Base-by-base conservation (phyloP, 2,797 vertebrate genomes). In the Lacerta agilis region DNA sequence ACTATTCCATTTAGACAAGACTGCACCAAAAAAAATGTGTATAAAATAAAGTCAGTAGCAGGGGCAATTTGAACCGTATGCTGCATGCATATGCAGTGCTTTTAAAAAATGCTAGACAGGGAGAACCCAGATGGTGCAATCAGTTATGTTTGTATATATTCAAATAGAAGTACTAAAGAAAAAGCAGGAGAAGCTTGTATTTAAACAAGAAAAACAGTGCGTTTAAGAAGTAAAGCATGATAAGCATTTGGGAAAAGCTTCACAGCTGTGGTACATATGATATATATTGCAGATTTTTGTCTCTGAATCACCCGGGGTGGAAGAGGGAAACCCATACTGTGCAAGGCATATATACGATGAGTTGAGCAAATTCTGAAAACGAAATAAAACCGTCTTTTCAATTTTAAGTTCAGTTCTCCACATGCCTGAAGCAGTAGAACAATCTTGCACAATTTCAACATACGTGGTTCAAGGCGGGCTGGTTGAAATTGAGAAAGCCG, bases 31-130 rank as follows among this genome's bases (percentile, higher is more conserved):
- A 79, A 87, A 64, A 86, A 67, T 86, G 27, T 36, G 17, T 91
- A 94, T 91, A 93, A 96, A 95, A 91, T 83, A 83, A 94, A 95
- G 8, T 64, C 7, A 81, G 90, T 82, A 92, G 88, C 89, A 84
- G 29, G 82, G 91, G 83, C 61, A 93, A 72, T 83, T 38, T 83
- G 82, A 93, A 85, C 71, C 78, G 85, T 91, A 86, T 90, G 76
- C 91, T 89, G 81, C 85, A 89, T 79, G 91, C 76, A 92, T 90
- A 93, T 64, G 76, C 91, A 36, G 8, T 86, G 75, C 27, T 38
- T 80, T 36, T 11, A 36, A 61, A 27, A 36, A 85, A 78, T 94
- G 90, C 75, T 89, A 55, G 87, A 88, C 79, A 78, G 61, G 88
- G 92, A 94, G 20, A 90, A 90, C 88, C 88, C 87, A 93, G 90